Conservation (phyloP, 2,797 vertebrate species). For the Cirrhinus mrigala region DNA sequence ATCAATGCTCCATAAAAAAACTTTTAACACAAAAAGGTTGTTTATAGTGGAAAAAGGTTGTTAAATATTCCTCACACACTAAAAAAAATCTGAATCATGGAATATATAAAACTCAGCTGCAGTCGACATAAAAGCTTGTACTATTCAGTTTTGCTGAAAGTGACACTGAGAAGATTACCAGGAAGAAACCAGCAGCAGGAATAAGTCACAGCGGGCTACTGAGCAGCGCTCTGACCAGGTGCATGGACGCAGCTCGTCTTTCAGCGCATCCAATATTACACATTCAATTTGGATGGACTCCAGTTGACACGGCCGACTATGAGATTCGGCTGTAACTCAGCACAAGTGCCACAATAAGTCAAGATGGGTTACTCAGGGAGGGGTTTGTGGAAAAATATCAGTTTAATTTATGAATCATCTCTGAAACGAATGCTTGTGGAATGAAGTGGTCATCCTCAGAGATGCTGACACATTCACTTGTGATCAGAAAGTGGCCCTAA, state of each 20-base stretch:
- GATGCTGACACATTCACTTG: neutral
- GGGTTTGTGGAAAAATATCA: neutral
- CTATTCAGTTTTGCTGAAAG: conserved; percentile 1
- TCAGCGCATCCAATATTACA: conserved; percentile 48
- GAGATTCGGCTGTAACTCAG: conserved; percentile 32
- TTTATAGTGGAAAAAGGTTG: neutral
- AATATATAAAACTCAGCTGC: neutral
- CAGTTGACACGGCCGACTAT: conserved; percentile 37
- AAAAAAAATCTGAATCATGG: neutral
- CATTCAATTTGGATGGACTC: conserved; percentile 41
- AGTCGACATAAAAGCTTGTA: neutral
- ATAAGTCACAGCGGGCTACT: conserved; percentile 2
- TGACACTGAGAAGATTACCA: conserved; percentile 17
- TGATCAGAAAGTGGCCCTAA: neutral
- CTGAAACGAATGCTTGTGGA: neutral
- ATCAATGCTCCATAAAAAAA: neutral
- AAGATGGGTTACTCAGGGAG: neutral
- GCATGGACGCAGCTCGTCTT: conserved; percentile 43
- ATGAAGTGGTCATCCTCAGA: neutral
- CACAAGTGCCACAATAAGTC: conserved; percentile 20
- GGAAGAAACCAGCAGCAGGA: neutral
- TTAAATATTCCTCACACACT: neutral
- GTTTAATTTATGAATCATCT: conserved; percentile 30
- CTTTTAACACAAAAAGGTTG: neutral
- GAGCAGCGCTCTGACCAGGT: conserved; percentile 23